Percentiles rank a stretch among this genome's conserved stretches.
Conservation (phyloP, 2,113 vertebrate genomes). For the Phalacrocorax aristotelis region DNA sequence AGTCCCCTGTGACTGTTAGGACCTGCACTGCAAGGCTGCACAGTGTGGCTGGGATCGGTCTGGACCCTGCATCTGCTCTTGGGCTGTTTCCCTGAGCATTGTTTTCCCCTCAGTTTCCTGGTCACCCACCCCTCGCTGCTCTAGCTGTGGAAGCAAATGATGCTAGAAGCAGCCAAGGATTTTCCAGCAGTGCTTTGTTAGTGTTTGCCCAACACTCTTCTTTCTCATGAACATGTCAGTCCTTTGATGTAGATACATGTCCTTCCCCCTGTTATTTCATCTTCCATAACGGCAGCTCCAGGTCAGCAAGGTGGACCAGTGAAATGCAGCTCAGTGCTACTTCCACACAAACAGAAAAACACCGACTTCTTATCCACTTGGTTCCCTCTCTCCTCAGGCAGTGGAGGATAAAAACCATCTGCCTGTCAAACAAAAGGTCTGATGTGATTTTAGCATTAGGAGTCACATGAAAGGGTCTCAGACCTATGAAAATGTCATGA, state of each 20-base stretch:
- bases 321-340: background rate
- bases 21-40: background rate
- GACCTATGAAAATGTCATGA: constrained; percentile 60
- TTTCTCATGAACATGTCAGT: background rate
- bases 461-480: constrained; percentile 35
- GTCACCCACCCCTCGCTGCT: background rate
- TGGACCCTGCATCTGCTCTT: background rate
- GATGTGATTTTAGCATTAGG: constrained; percentile 12
- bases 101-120: background rate
- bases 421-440: constrained; percentile 56
- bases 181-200: background rate
- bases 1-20: background rate
- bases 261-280: background rate
- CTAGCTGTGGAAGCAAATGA: background rate
- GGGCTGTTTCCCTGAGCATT: background rate
- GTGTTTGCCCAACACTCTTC: background rate
- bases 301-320: background rate
- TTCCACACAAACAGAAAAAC: background rate
- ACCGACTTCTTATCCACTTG: fast-evolving
- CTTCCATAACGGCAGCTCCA: background rate
- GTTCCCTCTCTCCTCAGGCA: background rate
- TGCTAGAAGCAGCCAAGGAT: background rate
- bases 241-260: background rate
- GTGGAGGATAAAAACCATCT: background rate
- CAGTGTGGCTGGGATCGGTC: background rate